Conservation (phyloP, 2,113 vertebrate genomes). For the Kryptolebias marmoratus region DNA sequence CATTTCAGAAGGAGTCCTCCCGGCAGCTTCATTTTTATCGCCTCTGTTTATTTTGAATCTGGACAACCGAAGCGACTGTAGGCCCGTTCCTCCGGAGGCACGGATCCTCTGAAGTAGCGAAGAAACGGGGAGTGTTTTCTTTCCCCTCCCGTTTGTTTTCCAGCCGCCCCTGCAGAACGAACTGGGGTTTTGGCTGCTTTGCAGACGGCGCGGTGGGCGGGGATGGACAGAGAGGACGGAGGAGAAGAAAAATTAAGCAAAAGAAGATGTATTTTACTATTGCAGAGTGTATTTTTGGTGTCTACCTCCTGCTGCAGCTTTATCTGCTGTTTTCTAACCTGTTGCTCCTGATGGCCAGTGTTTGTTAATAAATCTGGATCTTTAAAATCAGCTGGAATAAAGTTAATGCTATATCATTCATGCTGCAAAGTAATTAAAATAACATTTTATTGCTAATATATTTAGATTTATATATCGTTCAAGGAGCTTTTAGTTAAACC, state of each 20-base stretch:
- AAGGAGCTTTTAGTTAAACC: not conserved
- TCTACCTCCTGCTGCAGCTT: not conserved
- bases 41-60: conserved; percentile 80
- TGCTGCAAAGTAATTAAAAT: not conserved
- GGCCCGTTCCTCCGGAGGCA: conserved; percentile 58
- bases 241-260: conserved; percentile 1
- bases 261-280: conserved; percentile 12
- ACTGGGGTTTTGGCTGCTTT: conserved; percentile 72
- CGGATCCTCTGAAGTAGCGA: conserved; percentile 62
- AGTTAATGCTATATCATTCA: no score
- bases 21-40: conserved; percentile 72
- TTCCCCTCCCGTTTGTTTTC: conserved; percentile 80
- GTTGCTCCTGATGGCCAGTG: not conserved
- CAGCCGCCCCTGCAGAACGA: conserved; percentile 76
- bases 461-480: not conserved
- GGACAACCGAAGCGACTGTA: conserved; percentile 72
- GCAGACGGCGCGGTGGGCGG: conserved; percentile 67
- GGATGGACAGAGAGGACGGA: conserved; percentile 27
- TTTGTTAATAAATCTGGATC: not conserved
- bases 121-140: conserved; percentile 74
- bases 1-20: conserved; percentile 44
- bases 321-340: not conserved
- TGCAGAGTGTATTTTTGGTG: not conserved
- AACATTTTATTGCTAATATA: not conserved
- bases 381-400: no score